Evolutionary conservation across 2,797 vertebrate genomes (phyloP), one percentile per base, ranked within the genome.

Genomic region (Periparus ater): DNA sequence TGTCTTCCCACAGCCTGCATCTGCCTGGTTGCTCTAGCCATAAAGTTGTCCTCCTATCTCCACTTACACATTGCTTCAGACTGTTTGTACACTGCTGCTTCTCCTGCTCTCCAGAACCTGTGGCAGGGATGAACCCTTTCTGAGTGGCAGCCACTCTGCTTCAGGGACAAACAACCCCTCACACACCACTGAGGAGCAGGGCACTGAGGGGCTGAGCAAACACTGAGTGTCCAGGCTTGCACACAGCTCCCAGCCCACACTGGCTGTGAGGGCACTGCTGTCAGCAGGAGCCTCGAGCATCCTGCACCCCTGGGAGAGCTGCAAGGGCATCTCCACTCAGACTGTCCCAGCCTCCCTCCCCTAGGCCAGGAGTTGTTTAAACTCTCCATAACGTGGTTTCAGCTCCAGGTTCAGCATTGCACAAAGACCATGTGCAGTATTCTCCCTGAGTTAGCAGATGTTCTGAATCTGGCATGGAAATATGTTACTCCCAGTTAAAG

Each of bases 401-500:
- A 44, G 7, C 23, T 57, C 66, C 47, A 13, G 5, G 45, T 63
- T 80, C 63, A 75, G 21, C 1, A 0, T 6, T 1, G 12, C 45
- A 54, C 13, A 25, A 44, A 86, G 42, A n/a, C 17, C 55, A 3
- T 2, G 30, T 62, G 17, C 51, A 50, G 6, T 53, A 2, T 38
- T 89, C 30, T 88, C 48, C 63, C 32, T 23, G 42, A 73, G 40
- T 75, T 12, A 83, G 82, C 91, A 89, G 87, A 84, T 91, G 83
- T 95, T 91, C 48, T 70, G 80, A 81, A 57, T 89, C 73, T 91
- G 73, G 73, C 20, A 2, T 19, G 51, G 75, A 80, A 92, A 81
- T 32, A 10, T 63, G 47, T 62, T 62, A 45, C 53, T 86, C 26
- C 3, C 54, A 75, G 73, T 62, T 81, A 40, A 78, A 84, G 34